Percentiles rank a stretch among this genome's conserved stretches.
Conservation (phyloP, 2,113 vertebrate species). For the Microcebus griseorufus region DNA sequence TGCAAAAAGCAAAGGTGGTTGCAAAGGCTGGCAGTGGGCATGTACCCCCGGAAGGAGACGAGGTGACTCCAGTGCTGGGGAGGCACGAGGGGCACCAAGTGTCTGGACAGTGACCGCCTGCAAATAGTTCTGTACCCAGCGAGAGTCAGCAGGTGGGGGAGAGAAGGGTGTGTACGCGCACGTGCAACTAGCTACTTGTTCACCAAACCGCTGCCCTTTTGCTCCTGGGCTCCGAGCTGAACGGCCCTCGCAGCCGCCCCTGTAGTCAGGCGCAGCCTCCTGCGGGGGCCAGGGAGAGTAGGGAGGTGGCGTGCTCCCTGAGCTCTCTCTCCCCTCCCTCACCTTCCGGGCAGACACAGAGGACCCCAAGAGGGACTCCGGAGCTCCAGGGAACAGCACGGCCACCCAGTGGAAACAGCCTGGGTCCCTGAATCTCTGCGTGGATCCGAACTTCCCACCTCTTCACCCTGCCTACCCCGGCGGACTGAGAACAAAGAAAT, state of each 20-base stretch:
- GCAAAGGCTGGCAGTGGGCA: rapidly evolving
- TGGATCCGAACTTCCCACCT: neutral
- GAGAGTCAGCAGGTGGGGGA: neutral
- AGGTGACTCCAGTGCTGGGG: neutral
- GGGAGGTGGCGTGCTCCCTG: rapidly evolving
- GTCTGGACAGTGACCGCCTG: rapidly evolving
- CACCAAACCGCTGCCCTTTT: neutral
- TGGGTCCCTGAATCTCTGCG: neutral
- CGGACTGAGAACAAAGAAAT: neutral
- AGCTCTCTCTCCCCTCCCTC: neutral
- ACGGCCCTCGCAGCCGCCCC: rapidly evolving
- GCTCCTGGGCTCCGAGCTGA: neutral
- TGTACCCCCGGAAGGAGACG: rapidly evolving
- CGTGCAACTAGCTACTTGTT: neutral
- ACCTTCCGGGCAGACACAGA: neutral
- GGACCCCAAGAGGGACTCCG: neutral
- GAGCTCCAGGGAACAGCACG: no score
- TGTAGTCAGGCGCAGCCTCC: neutral
- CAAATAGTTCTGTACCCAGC: rapidly evolving
- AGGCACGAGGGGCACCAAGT: rapidly evolving
- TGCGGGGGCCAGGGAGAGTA: neutral
- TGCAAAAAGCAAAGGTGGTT: neutral
- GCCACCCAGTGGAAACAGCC: neutral
- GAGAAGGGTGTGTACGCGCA: rapidly evolving
- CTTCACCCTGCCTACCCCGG: neutral